A percentile compares a stretch with the other conserved stretches of the same genome.
Evolutionary conservation across 2,113 vertebrate species (phyloP).

Genomic region (Heterocephalus glaber): DNA sequence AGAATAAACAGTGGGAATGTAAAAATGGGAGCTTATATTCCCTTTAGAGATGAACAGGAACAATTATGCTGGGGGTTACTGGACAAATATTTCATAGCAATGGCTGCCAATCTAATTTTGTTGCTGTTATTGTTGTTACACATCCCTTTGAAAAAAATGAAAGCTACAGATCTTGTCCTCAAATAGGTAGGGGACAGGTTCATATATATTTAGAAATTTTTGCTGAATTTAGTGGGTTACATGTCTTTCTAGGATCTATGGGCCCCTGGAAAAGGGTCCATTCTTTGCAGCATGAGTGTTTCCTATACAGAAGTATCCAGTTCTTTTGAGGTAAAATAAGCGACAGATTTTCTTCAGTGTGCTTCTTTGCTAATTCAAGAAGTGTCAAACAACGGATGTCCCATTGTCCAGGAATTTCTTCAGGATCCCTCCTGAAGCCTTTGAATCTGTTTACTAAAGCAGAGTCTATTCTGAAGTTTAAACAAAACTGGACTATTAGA

Average conservation of each 20-base stretch:
- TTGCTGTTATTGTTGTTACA: background rate
- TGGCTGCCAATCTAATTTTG: background rate
- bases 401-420: accelerated
- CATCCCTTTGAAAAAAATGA: background rate
- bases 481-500: accelerated
- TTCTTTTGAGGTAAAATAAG: background rate
- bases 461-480: background rate
- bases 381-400: accelerated
- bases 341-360: accelerated
- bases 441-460: accelerated
- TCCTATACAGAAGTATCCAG: accelerated
- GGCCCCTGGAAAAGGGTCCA: background rate
- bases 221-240: too few species aligned
- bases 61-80: accelerated
- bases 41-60: background rate
- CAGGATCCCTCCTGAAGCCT: background rate
- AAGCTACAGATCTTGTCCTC: accelerated
- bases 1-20: background rate
- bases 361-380: too few species aligned
- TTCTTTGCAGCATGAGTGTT: background rate
- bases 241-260: background rate
- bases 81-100: background rate
- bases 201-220: background rate
- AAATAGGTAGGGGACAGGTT: accelerated
- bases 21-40: background rate